phyloP scores from a whole-genome alignment of 1,140 invertebrate species.

The Penaeus vannamei region DNA sequence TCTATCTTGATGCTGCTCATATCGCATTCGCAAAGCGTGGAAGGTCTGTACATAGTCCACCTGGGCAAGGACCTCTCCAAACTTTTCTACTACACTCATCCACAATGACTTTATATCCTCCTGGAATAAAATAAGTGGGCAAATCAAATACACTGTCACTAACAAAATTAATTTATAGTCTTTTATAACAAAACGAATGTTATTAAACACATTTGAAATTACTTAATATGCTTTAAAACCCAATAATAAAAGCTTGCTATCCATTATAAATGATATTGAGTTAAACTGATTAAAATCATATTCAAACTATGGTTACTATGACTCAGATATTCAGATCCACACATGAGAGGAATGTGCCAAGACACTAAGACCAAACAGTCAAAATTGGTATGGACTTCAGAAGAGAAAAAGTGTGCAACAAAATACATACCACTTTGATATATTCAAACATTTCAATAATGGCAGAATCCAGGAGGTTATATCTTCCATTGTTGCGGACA shows the following conservation, averaged over 20 bases:
- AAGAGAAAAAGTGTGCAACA: no score
- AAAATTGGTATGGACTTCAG: no score
- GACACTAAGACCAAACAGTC: no score
- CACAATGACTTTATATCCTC: constrained; percentile 97
- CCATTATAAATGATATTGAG: no score
- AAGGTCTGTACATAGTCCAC: constrained; percentile 98
- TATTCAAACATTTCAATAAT: constrained; percentile 99
- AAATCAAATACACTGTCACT: constrained; percentile 21
- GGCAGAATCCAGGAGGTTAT: constrained; percentile 98
- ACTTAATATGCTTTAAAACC: no score
- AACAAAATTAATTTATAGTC: constrained; percentile 31
- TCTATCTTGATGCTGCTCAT: constrained; percentile 95
- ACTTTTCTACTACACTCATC: constrained; percentile 95
- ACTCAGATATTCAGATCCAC: no score
- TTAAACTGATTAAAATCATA: no score
- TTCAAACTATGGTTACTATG: no score
- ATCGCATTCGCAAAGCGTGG: constrained; percentile 89
- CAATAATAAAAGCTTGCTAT: no score
- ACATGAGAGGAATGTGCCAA: no score
- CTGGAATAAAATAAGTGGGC: constrained; percentile 72
- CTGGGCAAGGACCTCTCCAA: constrained; percentile 91
- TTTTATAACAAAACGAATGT: no score
- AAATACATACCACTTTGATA: constrained; percentile 83
- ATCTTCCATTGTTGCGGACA: constrained; percentile 94
- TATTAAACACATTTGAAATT: no score